Evolutionary conservation across 2,797 vertebrate genomes (phyloP).

Genomic region (Alcedo quadribrachys): DNA sequence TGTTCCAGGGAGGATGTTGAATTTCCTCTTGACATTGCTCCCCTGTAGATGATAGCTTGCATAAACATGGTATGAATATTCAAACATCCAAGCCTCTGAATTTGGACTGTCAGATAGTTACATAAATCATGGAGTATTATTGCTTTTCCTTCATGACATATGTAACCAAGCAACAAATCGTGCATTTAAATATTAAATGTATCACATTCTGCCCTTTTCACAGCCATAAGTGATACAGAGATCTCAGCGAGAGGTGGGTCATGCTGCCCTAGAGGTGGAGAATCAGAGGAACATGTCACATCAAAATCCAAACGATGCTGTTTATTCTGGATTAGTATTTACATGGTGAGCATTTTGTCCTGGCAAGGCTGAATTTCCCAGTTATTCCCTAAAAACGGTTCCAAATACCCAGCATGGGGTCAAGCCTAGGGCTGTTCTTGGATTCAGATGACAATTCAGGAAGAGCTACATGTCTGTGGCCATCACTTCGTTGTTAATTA

Average conservation of each 20-base stretch:
- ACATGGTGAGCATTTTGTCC: background rate
- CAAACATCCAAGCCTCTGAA: background rate
- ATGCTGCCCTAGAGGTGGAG: background rate
- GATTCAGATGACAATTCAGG: background rate
- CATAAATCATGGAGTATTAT: conserved; percentile 1
- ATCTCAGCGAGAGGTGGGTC: background rate
- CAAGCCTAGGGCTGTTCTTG: background rate
- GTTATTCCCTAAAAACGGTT: background rate
- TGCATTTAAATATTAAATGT: conserved; percentile 11
- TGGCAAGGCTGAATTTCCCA: background rate
- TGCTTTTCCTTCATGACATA: conserved; percentile 1
- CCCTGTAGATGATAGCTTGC: background rate
- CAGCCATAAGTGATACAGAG: background rate
- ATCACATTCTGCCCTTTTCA: background rate
- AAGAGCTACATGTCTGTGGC: background rate
- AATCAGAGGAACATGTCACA: background rate
- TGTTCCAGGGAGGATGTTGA: background rate
- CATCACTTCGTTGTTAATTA: background rate
- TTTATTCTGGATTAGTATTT: background rate
- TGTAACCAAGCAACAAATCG: conserved; percentile 38
- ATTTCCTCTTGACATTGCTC: conserved; percentile 12
- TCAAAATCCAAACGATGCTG: background rate
- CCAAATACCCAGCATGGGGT: background rate
- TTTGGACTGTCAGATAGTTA: background rate
- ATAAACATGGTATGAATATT: conserved; percentile 28